Evolutionary conservation across 1,140 invertebrate species (phyloP).

Genomic region (Zeugodacus cucurbitae): DNA sequence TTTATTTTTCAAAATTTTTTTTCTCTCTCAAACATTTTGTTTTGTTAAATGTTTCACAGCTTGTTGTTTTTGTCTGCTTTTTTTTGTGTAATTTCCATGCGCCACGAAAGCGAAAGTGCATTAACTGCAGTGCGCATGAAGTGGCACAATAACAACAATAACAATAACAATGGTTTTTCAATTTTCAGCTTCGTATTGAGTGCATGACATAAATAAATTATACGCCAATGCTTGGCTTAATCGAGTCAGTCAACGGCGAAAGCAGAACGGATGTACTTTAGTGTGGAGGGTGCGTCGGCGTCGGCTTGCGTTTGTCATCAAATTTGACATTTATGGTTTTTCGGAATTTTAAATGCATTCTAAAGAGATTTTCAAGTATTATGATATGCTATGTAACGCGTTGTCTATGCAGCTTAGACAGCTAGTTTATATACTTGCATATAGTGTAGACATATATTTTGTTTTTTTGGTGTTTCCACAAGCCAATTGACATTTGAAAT

Average conservation of each 20-base stretch:
- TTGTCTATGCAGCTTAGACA: neutral
- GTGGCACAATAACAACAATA: neutral
- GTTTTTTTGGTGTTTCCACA: neutral
- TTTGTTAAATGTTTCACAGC: neutral
- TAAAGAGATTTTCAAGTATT: neutral
- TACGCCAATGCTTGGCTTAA: neutral
- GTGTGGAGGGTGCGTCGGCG: neutral
- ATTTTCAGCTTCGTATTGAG: neutral
- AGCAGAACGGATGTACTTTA: neutral
- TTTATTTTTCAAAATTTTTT: neutral
- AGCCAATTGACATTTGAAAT: neutral
- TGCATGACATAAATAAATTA: conserved; percentile 13
- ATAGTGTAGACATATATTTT: neutral
- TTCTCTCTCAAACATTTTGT: neutral
- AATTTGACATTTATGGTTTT: conserved; percentile 17
- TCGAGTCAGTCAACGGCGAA: neutral
- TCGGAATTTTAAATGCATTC: conserved; percentile 12
- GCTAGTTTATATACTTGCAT: too few species aligned
- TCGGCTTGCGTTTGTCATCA: neutral
- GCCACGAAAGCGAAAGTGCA: neutral
- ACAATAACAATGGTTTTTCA: neutral
- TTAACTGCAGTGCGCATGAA: neutral
- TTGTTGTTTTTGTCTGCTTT: neutral
- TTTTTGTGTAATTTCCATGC: neutral
- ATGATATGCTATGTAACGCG: neutral